These are phyloP conservation scores for Chanos chanos DNA, from an alignment of 2,797 vertebrate genomes.

Conservation along the genomic window DNA sequence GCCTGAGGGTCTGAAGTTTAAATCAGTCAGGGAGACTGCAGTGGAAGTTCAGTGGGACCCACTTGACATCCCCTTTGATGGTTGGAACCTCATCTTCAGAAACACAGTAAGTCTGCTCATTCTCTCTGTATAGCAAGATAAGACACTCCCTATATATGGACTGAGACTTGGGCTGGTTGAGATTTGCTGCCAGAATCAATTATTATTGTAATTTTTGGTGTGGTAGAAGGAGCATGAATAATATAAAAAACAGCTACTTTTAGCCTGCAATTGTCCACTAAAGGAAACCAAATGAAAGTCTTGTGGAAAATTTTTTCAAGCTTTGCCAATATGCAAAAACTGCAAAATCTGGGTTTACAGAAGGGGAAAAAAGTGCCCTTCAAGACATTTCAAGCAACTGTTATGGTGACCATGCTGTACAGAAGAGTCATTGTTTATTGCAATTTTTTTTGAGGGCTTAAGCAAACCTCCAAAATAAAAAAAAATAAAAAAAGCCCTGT, in stretches of 20 bases:
- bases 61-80: constrained; percentile 87
- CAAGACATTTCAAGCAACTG: constrained; percentile 43
- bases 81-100: constrained; percentile 94
- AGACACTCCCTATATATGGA: constrained; percentile 15
- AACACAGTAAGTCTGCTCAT: constrained; percentile 78
- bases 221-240: constrained; percentile 31
- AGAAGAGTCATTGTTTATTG: constrained; percentile 46
- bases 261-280: constrained; percentile 39
- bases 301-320: constrained; percentile 52
- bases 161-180: constrained; percentile 21
- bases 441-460: constrained; percentile 41
- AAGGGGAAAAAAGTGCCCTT: constrained; percentile 42
- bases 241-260: constrained; percentile 29
- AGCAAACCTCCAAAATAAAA: constrained; percentile 44
- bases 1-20: constrained; percentile 94
- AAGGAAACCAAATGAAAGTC: constrained; percentile 30
- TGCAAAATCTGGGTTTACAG: constrained; percentile 46
- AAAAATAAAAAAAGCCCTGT: constrained; percentile 44
- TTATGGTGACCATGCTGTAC: constrained; percentile 41
- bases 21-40: constrained; percentile 88
- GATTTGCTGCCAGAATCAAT: constrained; percentile 18
- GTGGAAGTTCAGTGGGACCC: constrained; percentile 98
- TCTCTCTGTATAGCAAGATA: constrained; percentile 1
- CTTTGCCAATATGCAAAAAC: constrained; percentile 43
- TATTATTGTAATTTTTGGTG: constrained; percentile 43